A percentile compares a stretch with the other conserved stretches of the same genome.
These are phyloP conservation scores for Penaeus japonicus DNA, from an alignment of 1,140 invertebrate genomes.

Conservation along the genomic window DNA sequence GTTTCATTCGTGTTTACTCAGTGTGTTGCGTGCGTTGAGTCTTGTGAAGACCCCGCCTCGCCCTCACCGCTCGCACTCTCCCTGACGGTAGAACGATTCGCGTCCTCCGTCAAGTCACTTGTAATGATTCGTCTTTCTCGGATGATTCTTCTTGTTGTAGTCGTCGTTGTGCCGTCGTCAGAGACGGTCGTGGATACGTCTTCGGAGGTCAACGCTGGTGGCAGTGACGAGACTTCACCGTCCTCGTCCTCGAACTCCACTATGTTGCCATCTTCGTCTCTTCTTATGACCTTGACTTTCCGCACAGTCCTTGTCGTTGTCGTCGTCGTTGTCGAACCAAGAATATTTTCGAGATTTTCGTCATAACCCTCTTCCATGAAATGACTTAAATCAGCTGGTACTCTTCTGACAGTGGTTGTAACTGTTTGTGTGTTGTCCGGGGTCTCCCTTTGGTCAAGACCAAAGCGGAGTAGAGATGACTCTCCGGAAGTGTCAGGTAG, in stretches of 20 bases:
- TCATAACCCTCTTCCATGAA: conserved; percentile 39
- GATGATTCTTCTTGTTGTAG: conserved; percentile 37
- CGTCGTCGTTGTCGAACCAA: conserved; percentile 24
- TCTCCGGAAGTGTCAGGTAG: conserved; percentile 31
- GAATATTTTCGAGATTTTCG: conserved; percentile 30
- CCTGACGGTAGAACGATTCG: conserved; percentile 11
- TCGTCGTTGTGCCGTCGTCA: conserved; percentile 30
- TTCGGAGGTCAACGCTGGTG: background rate
- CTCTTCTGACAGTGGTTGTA: conserved; percentile 19
- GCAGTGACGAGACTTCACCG: background rate
- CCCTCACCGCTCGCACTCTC: conserved; percentile 46
- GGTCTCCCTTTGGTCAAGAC: conserved; percentile 42
- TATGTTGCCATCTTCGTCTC: conserved; percentile 42
- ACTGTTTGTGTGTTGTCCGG: conserved; percentile 30
- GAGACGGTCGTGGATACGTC: conserved; percentile 14
- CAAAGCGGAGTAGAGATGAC: conserved; percentile 49
- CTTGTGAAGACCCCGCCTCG: background rate
- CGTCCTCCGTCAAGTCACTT: conserved; percentile 4
- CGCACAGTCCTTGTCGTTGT: conserved; percentile 42
- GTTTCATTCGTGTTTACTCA: conserved; percentile 41
- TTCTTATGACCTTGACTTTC: conserved; percentile 24
- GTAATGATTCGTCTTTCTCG: conserved; percentile 40
- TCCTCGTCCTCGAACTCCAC: conserved; percentile 35
- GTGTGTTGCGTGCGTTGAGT: conserved; percentile 17
- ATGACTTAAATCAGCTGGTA: conserved; percentile 16